Conservation (phyloP, 2,888 invertebrate genomes). For the Lepidocyrtoides sp. region DNA sequence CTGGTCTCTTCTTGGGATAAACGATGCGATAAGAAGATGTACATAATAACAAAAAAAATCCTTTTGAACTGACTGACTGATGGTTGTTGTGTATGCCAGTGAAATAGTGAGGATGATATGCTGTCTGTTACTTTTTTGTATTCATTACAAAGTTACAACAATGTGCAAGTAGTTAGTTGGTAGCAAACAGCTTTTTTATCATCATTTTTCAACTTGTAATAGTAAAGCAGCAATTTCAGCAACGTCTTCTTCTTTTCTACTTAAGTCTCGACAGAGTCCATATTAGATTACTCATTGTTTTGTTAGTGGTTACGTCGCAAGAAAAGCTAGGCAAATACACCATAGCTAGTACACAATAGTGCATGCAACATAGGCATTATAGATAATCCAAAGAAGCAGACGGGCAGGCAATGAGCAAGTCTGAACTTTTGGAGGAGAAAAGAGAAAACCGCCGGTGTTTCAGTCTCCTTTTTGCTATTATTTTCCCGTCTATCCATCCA, state of each 20-base stretch:
- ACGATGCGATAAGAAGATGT: neutral
- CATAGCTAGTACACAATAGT: no score
- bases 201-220: constrained; percentile 12
- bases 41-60: neutral
- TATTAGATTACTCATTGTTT: constrained; percentile 42
- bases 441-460: constrained; percentile 6
- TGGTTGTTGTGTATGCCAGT: neutral
- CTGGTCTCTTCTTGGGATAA: constrained; percentile 15
- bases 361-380: neutral
- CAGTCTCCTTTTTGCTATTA: neutral
- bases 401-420: neutral
- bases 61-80: neutral
- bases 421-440: constrained; percentile 2
- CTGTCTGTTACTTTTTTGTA: constrained; percentile 6
- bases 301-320: neutral
- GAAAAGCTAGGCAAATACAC: neutral
- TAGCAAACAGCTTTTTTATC: constrained; percentile 24
- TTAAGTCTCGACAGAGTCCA: neutral
- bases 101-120: neutral
- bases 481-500: constrained; percentile 17
- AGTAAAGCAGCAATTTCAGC: neutral
- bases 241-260: neutral
- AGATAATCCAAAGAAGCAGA: neutral
- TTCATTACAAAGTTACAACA: neutral
- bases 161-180: constrained; percentile 27